These are phyloP conservation scores for Drosophila birchii DNA, from an alignment of 2,888 invertebrate genomes.

Conservation along the genomic window DNA sequence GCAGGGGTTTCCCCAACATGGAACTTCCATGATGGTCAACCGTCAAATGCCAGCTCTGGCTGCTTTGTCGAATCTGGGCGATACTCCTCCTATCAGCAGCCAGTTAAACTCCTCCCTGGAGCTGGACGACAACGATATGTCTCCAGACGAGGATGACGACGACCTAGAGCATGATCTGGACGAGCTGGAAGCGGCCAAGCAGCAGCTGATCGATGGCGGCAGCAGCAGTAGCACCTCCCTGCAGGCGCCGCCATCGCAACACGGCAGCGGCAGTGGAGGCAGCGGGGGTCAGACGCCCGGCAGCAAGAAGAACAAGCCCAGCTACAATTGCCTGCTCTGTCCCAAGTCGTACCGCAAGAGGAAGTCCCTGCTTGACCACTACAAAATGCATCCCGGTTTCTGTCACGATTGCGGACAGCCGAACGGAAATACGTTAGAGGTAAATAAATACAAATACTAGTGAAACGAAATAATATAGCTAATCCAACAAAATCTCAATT, in stretches of 20 bases:
- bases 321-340: slow-evolving; percentile 83
- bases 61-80: slow-evolving; percentile 43
- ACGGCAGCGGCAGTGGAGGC: slow-evolving; percentile 40
- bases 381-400: slow-evolving; percentile 84
- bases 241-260: slow-evolving; percentile 77
- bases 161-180: slow-evolving; percentile 79
- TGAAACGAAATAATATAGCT: no score
- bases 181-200: slow-evolving; percentile 80
- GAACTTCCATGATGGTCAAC: slow-evolving; percentile 48
- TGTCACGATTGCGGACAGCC: slow-evolving; percentile 84
- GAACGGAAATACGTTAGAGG: slow-evolving; percentile 83
- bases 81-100: slow-evolving; percentile 30
- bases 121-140: slow-evolving; percentile 80
- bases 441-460: slow-evolving; percentile 31
- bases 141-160: slow-evolving; percentile 81
- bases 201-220: slow-evolving; percentile 82
- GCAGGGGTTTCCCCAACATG: slow-evolving; percentile 50
- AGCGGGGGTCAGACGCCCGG: slow-evolving; percentile 59
- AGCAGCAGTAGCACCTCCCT: slow-evolving; percentile 82
- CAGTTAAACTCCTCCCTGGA: slow-evolving; percentile 74
- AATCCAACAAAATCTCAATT: neutral
- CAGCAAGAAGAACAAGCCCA: slow-evolving; percentile 83
- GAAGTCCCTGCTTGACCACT: slow-evolving; percentile 84
- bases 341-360: slow-evolving; percentile 84
- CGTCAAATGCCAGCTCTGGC: slow-evolving; percentile 52